Conservation (phyloP, 2,797 vertebrate genomes). For the Coracias cyanogaster region DNA sequence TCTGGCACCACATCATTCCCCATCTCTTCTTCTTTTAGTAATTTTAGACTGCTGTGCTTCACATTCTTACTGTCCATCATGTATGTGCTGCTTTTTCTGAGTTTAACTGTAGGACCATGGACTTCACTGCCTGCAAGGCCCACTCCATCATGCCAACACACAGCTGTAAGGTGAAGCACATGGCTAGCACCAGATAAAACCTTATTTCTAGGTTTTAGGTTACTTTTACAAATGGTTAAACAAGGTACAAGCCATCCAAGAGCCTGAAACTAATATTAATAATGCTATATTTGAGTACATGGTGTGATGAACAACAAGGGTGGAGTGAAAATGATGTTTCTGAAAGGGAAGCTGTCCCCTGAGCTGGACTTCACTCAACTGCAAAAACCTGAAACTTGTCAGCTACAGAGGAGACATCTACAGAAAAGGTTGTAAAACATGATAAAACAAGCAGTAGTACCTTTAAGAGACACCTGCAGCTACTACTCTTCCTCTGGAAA, state of each 20-base stretch:
- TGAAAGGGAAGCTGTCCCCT: neutral
- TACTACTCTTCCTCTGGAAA: neutral
- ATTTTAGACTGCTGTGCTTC: neutral
- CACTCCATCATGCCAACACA: neutral
- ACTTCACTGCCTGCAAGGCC: neutral
- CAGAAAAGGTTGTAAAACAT: neutral
- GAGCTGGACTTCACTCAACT: neutral
- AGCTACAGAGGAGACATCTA: neutral
- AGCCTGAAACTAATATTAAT: neutral
- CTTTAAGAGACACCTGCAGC: neutral
- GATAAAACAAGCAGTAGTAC: neutral
- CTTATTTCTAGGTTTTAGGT: neutral
- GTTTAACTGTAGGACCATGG: neutral
- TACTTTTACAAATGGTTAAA: neutral
- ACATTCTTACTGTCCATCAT: neutral
- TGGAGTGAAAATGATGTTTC: neutral
- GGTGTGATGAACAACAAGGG: neutral
- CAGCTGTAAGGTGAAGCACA: neutral
- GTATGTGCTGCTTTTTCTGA: neutral
- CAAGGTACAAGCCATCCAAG: neutral
- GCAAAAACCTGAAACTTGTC: neutral
- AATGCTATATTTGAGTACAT: neutral
- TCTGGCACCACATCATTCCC: neutral
- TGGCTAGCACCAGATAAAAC: neutral
- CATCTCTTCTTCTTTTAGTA: neutral